These are phyloP conservation scores for Caenorhabditis sp. DNA, from an alignment of 2,888 invertebrate genomes.

Conservation along the genomic window DNA sequence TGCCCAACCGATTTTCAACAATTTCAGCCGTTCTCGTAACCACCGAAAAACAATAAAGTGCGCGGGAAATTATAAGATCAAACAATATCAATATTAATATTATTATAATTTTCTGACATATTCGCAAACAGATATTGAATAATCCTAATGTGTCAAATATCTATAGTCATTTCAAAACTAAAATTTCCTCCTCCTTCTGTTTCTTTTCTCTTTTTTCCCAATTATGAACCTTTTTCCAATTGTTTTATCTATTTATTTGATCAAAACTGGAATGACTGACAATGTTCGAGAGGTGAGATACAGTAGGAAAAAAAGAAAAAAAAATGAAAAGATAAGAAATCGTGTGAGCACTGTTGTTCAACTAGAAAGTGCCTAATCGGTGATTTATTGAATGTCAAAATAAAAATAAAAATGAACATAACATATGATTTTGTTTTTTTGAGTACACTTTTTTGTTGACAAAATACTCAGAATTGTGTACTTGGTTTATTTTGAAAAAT, in stretches of 20 bases:
- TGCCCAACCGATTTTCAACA: conserved; percentile 17
- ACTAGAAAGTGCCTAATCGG: not conserved
- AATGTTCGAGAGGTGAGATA: conserved; percentile 3
- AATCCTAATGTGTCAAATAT: conserved; percentile 2
- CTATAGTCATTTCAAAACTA: not conserved
- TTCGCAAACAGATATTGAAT: not conserved
- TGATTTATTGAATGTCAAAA: not conserved
- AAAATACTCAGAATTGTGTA: no score
- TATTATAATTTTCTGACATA: not conserved
- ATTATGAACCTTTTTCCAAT: conserved; percentile 1
- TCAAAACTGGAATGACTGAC: not conserved
- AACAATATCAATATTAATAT: no score
- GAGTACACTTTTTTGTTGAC: no score
- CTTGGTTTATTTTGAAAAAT: no score
- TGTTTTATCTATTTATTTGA: not conserved
- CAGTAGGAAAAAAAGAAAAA: conserved; percentile 5
- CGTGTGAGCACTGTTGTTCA: not conserved
- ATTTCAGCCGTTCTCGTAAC: conserved; percentile 22
- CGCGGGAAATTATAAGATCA: no score
- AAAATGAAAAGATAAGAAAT: not conserved
- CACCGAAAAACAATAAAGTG: not conserved
- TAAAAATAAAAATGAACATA: no score
- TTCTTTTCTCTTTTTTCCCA: conserved; percentile 3
- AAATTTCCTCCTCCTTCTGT: no score
- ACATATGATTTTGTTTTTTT: no score